Percentiles rank a stretch among this genome's conserved stretches.
Evolutionary conservation across 2,797 vertebrate genomes (phyloP).

Genomic region (Urophycis tenuis): DNA sequence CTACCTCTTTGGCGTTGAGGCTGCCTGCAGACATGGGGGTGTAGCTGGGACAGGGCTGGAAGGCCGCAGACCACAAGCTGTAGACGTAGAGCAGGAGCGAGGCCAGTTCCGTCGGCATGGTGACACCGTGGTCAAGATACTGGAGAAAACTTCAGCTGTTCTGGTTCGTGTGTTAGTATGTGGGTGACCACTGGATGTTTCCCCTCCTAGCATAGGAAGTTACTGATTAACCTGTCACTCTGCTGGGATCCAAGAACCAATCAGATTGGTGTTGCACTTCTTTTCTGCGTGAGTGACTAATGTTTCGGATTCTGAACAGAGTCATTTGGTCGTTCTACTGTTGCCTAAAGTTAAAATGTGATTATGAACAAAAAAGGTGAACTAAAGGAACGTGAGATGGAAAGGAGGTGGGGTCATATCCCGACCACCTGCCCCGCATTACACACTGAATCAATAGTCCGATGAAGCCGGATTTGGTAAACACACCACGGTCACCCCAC

Average conservation of each 20-base stretch:
- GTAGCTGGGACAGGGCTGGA: background rate
- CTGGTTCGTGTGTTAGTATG: background rate
- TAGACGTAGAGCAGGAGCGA: background rate
- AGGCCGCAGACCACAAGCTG: background rate
- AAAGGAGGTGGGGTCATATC: background rate
- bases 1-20: background rate
- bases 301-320: background rate
- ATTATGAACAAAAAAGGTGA: background rate
- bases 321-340: background rate
- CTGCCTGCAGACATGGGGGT: background rate
- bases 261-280: background rate
- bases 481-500: background rate
- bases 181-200: background rate
- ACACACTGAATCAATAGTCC: background rate
- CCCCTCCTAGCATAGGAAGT: background rate
- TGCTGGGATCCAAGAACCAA: background rate
- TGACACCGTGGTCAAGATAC: background rate
- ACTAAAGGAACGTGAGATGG: background rate
- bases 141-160: background rate
- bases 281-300: background rate
- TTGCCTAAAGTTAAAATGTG: background rate
- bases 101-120: background rate
- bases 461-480: background rate
- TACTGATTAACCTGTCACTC: background rate
- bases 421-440: background rate